Conservation (phyloP, 2,797 vertebrate genomes). For the Neopelma chrysocephalum region DNA sequence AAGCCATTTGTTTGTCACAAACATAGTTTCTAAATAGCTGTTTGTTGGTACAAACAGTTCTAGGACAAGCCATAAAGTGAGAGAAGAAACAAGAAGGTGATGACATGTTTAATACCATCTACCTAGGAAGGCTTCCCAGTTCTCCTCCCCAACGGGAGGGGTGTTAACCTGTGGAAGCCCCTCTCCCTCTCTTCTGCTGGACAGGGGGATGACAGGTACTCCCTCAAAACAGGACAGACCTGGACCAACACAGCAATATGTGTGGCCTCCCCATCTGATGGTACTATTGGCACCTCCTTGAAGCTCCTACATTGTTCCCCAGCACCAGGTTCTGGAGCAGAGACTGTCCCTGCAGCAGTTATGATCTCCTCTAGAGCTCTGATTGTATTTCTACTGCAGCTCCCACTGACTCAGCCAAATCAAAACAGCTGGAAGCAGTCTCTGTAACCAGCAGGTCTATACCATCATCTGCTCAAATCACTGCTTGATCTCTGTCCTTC, state of each 20-base stretch:
- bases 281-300: neutral
- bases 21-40: neutral
- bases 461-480: neutral
- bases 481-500: slow-evolving; percentile 20
- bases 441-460: slow-evolving; percentile 8
- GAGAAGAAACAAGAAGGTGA: slow-evolving; percentile 67
- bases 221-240: neutral
- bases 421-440: slow-evolving; percentile 13
- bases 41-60: neutral
- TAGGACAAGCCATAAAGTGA: slow-evolving; percentile 31
- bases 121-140: slow-evolving; percentile 5
- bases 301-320: neutral
- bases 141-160: neutral
- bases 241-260: neutral
- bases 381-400: neutral
- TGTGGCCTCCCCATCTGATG: neutral
- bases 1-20: neutral
- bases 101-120: slow-evolving; percentile 70
- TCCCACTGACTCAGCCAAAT: neutral
- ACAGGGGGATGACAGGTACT: neutral
- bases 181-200: neutral
- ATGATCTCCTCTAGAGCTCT: neutral
- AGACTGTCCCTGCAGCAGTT: neutral
- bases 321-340: neutral
- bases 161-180: neutral